These are phyloP conservation scores for Leucoraja ocellata DNA, from an alignment of 2,797 vertebrate species.

Conservation along the genomic window DNA sequence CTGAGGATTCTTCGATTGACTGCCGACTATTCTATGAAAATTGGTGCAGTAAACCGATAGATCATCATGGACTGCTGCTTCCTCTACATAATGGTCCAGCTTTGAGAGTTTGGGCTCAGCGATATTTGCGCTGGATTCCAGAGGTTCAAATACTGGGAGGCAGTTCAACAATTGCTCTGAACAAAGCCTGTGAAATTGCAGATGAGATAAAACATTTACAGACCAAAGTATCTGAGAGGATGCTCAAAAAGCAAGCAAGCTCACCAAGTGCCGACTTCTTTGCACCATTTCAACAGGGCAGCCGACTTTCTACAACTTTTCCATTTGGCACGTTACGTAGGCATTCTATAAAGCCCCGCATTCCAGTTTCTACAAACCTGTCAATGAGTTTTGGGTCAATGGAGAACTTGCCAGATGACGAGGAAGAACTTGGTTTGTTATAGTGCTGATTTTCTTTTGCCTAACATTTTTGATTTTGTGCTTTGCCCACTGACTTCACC, in stretches of 20 bases:
- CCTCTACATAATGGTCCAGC: conserved; percentile 66
- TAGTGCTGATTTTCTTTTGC: not conserved
- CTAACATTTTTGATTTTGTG: not conserved
- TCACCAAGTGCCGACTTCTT: conserved; percentile 41
- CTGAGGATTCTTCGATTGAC: conserved; percentile 61
- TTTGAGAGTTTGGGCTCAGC: conserved; percentile 73
- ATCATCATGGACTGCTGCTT: conserved; percentile 69
- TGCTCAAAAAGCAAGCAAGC: conserved; percentile 40
- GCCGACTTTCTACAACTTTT: conserved; percentile 69
- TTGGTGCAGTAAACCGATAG: conserved; percentile 67
- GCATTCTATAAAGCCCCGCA: conserved; percentile 64
- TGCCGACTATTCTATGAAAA: conserved; percentile 68
- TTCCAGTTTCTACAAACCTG: conserved; percentile 61
- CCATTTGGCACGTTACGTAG: conserved; percentile 66
- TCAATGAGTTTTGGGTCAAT: conserved; percentile 66
- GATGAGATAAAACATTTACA: conserved; percentile 66
- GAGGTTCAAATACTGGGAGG: conserved; percentile 72
- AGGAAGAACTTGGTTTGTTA: conserved; percentile 47
- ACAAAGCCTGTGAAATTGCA: conserved; percentile 64
- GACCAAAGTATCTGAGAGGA: conserved; percentile 55
- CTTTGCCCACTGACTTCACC: not conserved
- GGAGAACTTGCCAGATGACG: conserved; percentile 65
- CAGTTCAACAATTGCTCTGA: conserved; percentile 59
- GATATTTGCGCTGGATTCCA: conserved; percentile 78
- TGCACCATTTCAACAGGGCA: conserved; percentile 50